Percentiles rank a stretch among this genome's conserved stretches.
Evolutionary conservation across 2,888 invertebrate genomes (phyloP).

Genomic region (Polylopha cassiicola): DNA sequence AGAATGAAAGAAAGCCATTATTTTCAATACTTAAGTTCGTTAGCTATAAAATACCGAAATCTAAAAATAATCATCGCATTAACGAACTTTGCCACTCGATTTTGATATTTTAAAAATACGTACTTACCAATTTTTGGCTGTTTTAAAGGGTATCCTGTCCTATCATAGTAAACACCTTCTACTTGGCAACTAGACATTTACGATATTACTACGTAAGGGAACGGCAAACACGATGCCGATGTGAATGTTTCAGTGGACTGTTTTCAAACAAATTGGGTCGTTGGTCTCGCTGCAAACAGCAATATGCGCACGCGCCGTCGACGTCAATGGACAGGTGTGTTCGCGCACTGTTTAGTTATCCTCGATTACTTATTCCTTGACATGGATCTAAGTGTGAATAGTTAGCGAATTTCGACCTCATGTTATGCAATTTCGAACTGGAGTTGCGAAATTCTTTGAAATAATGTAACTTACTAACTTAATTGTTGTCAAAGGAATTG

Average conservation of each 20-base stretch:
- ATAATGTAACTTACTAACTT: no score
- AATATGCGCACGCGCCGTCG: conserved; percentile 27
- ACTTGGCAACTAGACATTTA: no score
- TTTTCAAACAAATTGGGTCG: conserved; percentile 35
- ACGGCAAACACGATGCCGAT: conserved; percentile 1
- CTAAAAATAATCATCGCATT: no score
- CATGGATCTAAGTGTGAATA: conserved; percentile 38
- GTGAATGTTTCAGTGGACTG: conserved; percentile 17
- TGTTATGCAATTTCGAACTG: conserved; percentile 11
- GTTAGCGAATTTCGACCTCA: conserved; percentile 21
- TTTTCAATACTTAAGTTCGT: no score
- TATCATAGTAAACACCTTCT: no score
- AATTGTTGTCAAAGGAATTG: background rate
- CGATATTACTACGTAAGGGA: no score
- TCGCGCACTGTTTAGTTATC: conserved; percentile 43
- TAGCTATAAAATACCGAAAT: no score
- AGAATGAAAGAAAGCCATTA: no score
- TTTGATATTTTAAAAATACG: no score
- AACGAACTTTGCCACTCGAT: no score
- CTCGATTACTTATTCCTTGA: conserved; percentile 54
- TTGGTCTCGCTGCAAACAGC: conserved; percentile 32
- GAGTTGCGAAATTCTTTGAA: background rate
- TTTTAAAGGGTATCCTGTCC: no score
- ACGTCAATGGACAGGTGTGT: conserved; percentile 41
- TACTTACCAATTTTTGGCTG: no score